Base-by-base conservation (phyloP, 1,140 invertebrate genomes). In the Cydia splendana region DNA sequence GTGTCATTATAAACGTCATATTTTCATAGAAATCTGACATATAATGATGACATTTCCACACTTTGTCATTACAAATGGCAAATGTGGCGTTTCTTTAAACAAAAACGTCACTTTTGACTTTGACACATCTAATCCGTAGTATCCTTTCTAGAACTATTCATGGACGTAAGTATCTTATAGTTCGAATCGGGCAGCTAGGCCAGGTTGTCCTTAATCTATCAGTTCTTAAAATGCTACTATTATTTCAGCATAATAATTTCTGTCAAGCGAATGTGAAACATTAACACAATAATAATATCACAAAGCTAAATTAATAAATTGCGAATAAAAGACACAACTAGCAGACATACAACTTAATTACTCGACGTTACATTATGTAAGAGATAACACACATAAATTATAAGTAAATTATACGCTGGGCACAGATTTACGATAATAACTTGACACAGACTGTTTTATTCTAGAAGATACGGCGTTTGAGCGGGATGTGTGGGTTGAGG, bases 361-460 rank as follows among this genome's bases (percentile, higher is more conserved):
- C 34, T 18, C n/a, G n/a, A 38, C 30, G 38, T 18, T 30, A 71
- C 67, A 71, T 67, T 38, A 71, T 71, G 67, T 71, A 71, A 38
- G 30, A 15, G 67, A 71, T 71, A 71, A 38, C 30, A 18, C 67
- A 71, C 28, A 9, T 71, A 45, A 71, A 71, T 71, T 24, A 20
- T 45, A 74, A 74, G 10, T 74, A 51, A 74, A 74, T 74, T 74
- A 74, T 10, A 10, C 34, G n/a, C 30, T 62, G 57, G 65, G 12
- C 18, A 10, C 73, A 74, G 73, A 74, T 74, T 74, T 74, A 74
- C 15, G 73, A 74, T 74, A 74, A 53, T 74, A 51, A n/a, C 15
- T 57, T n/a, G n/a, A 57, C 53, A 42, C 9, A n/a, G n/a, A 53
- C 30, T 53, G 15, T n/a, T 53, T 13, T 53, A 57, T 57, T 18